A percentile compares a stretch with the other conserved stretches of the same genome.
Conservation (phyloP, 2,113 vertebrate genomes). For the Xenopus laevis region DNA sequence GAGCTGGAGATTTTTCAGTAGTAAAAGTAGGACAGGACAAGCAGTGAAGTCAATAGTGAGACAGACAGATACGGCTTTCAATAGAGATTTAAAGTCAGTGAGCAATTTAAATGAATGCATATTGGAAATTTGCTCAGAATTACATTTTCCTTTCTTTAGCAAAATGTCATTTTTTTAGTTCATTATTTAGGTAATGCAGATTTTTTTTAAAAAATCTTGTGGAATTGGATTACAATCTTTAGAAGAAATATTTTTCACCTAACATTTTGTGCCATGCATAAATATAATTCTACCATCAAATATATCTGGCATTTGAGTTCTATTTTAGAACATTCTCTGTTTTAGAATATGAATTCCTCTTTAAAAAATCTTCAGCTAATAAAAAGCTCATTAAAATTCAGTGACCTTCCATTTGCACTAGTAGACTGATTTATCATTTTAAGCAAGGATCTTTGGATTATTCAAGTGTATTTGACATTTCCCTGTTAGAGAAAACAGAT, state of each 20-base stretch:
- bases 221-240: slow-evolving; percentile 19
- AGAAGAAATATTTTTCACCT: neutral
- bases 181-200: no score
- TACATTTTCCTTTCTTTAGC: no score
- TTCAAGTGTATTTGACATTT: slow-evolving; percentile 23
- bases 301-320: slow-evolving; percentile 26
- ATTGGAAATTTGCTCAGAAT: no score
- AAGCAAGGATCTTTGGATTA: slow-evolving; percentile 29
- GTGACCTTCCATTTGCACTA: slow-evolving; percentile 41
- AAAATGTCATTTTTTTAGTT: no score
- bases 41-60: no score
- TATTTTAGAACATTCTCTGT: neutral
- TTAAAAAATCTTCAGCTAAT: slow-evolving; percentile 32
- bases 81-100: no score
- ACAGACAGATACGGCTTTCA: no score
- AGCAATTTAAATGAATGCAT: no score
- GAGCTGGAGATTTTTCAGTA: no score
- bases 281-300: slow-evolving; percentile 16
- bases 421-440: slow-evolving; percentile 36
- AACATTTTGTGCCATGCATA: slow-evolving; percentile 13
- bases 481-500: slow-evolving; percentile 20
- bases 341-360: slow-evolving; percentile 28
- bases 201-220: no score
- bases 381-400: slow-evolving; percentile 42
- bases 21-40: no score